Percentiles rank a stretch among this genome's conserved stretches.
Evolutionary conservation across 2,113 vertebrate species (phyloP).

Genomic region (Pseudopodoces humilis): DNA sequence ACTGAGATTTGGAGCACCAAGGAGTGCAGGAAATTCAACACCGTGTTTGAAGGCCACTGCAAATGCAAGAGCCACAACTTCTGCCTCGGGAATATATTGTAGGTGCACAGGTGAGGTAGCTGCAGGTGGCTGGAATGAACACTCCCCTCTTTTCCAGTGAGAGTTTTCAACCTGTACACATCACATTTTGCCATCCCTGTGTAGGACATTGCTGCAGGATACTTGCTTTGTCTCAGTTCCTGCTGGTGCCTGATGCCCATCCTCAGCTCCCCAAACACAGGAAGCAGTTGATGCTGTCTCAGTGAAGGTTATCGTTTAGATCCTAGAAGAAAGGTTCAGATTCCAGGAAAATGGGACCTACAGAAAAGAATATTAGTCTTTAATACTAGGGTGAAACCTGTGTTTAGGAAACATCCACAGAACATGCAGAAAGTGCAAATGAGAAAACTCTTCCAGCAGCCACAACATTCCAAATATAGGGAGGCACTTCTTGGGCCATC

Average conservation of each 20-base stretch:
- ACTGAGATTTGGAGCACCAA: not conserved
- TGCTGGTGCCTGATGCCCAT: not conserved
- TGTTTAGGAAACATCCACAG: not conserved
- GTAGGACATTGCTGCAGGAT: not conserved
- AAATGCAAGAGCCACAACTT: not conserved
- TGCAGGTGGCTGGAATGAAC: not conserved
- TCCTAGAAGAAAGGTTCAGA: not conserved
- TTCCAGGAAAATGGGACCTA: not conserved
- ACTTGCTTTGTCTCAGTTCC: not conserved
- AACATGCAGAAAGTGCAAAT: not conserved
- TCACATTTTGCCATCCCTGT: not conserved
- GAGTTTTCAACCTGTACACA: not conserved
- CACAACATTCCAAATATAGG: not conserved
- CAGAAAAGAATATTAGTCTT: not conserved
- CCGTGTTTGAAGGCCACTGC: not conserved
- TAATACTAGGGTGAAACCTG: not conserved
- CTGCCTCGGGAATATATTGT: not conserved
- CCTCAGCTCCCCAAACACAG: not conserved
- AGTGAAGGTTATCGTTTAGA: not conserved
- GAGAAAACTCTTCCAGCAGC: not conserved
- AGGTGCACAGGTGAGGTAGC: not conserved
- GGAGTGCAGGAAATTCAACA: not conserved
- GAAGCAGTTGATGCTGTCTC: not conserved
- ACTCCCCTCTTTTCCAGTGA: not conserved
- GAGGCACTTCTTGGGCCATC: not conserved